Conservation (phyloP, 2,888 invertebrate genomes). For the Phymatocera aterrima region DNA sequence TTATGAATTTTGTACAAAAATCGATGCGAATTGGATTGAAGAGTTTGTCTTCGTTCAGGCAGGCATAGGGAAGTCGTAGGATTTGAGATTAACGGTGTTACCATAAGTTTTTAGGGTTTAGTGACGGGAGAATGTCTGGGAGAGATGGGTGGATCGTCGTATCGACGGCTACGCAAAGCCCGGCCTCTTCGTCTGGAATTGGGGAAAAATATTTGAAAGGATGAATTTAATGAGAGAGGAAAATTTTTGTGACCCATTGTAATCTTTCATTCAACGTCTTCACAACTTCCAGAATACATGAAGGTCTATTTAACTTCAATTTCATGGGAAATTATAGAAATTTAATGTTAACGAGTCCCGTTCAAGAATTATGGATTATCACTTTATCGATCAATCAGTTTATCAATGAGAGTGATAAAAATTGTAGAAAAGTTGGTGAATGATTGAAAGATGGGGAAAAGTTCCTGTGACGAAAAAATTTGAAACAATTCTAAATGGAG, state of each 20-base stretch:
- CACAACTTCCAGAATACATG: no score
- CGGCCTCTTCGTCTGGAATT: conserved; percentile 61
- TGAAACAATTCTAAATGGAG: no score
- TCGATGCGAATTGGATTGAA: neutral
- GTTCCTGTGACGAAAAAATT: no score
- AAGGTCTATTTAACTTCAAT: no score
- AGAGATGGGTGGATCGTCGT: conserved; percentile 55
- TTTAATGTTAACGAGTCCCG: no score
- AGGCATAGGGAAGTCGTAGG: conserved; percentile 16
- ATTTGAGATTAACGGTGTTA: conserved; percentile 49
- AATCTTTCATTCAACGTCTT: neutral
- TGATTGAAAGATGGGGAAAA: no score
- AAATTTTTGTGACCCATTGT: conserved; percentile 47
- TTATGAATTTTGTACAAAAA: neutral
- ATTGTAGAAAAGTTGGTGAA: no score
- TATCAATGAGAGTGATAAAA: no score
- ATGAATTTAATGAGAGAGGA: conserved; percentile 55
- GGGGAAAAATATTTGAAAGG: conserved; percentile 59
- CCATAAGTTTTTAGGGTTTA: conserved; percentile 56
- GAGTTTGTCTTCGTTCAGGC: neutral
- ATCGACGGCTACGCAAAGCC: conserved; percentile 68
- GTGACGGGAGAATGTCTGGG: conserved; percentile 55
- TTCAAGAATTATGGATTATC: no score
- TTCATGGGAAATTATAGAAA: no score
- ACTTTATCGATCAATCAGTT: no score